Evolutionary conservation across 2,888 invertebrate species (phyloP).

Genomic region (Standfussiana lucernea): DNA sequence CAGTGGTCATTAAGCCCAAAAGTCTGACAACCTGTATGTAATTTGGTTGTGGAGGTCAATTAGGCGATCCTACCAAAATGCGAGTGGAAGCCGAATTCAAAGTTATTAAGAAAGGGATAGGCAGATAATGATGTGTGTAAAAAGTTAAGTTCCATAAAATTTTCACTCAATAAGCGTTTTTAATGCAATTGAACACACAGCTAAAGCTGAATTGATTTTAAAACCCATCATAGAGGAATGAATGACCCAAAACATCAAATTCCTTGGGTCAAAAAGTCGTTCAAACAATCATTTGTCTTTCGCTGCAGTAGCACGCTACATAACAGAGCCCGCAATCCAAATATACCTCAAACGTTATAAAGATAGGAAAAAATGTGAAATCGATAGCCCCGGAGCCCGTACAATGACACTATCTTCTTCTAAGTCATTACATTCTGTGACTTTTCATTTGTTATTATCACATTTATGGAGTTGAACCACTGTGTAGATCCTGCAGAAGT

Average conservation of each 20-base stretch:
- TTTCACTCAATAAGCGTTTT: background rate
- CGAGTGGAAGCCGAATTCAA: background rate
- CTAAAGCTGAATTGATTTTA: background rate
- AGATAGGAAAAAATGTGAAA: slow-evolving; percentile 74
- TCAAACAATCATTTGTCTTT: background rate
- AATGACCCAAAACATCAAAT: background rate
- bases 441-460: slow-evolving; percentile 68
- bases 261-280: background rate
- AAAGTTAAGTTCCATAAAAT: background rate
- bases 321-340: slow-evolving; percentile 42
- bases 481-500: slow-evolving; percentile 28
- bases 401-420: slow-evolving; percentile 72
- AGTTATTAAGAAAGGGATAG: too few relatives aligned
- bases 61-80: too few relatives aligned
- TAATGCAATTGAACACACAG: background rate
- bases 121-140: too few relatives aligned
- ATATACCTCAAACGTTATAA: slow-evolving; percentile 65
- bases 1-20: too few relatives aligned
- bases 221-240: background rate
- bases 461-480: slow-evolving; percentile 47
- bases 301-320: slow-evolving; percentile 22
- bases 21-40: too few relatives aligned
- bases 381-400: slow-evolving; percentile 65
- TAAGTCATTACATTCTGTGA: slow-evolving; percentile 70
- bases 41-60: background rate